Conservation (phyloP, 2,888 invertebrate species). For the Rotaria magnacalcarata region DNA sequence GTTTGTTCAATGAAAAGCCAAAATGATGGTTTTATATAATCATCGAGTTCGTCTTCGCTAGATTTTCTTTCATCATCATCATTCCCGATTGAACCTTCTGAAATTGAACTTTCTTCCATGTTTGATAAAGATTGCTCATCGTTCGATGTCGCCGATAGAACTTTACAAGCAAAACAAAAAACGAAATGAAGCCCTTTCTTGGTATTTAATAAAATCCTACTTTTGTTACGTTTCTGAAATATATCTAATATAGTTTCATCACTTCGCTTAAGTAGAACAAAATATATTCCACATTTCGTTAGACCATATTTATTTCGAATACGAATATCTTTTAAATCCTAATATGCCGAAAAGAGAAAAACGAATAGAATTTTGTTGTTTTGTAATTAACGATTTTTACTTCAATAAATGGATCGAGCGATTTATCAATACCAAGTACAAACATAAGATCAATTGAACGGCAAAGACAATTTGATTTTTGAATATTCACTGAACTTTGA, state of each 20-base stretch:
- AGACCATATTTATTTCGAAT: background rate
- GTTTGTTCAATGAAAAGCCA: conserved; percentile 8
- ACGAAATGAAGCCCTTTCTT: background rate
- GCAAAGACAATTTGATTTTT: background rate
- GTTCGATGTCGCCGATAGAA: background rate
- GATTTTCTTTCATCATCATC: background rate
- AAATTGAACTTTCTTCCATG: background rate
- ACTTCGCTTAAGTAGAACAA: background rate
- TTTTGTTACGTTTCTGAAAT: background rate
- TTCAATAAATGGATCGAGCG: background rate
- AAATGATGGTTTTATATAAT: conserved; percentile 24
- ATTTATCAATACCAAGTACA: conserved; percentile 32
- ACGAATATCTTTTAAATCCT: background rate
- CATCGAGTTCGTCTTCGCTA: background rate
- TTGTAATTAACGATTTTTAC: background rate
- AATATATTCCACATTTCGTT: conserved; percentile 8
- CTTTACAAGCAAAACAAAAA: background rate
- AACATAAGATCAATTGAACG: background rate
- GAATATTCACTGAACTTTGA: background rate
- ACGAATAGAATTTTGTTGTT: background rate
- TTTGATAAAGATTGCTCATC: background rate
- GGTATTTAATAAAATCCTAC: background rate
- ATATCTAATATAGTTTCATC: background rate
- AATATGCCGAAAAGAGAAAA: background rate
- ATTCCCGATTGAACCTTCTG: background rate